These are phyloP conservation scores for Vanessa tameamea DNA, from an alignment of 1,140 invertebrate genomes.

Conservation along the genomic window DNA sequence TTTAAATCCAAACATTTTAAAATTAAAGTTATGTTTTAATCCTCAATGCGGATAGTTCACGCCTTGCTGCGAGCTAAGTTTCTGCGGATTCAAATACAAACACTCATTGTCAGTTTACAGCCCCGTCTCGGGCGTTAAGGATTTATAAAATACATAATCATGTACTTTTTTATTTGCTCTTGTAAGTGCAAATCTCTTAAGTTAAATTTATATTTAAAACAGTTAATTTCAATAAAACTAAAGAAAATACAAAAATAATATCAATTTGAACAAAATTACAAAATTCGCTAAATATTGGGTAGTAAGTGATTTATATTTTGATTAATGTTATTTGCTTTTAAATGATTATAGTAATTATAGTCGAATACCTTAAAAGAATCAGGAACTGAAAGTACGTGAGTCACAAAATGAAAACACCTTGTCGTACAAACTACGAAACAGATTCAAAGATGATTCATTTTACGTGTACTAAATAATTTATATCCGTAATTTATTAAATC, in stretches of 20 bases:
- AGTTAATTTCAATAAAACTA: too few species aligned
- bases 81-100: neutral
- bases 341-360: neutral
- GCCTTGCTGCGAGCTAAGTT: neutral
- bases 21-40: neutral
- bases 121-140: too few species aligned
- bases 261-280: too few species aligned
- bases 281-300: too few species aligned
- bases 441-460: constrained; percentile 19
- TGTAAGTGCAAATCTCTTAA: too few species aligned
- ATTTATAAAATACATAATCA: too few species aligned
- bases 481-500: neutral
- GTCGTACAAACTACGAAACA: constrained; percentile 1
- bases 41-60: neutral
- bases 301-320: too few species aligned
- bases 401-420: constrained; percentile 27
- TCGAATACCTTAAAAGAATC: neutral
- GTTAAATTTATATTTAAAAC: too few species aligned
- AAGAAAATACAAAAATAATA: too few species aligned
- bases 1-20: neutral
- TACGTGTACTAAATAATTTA: constrained; percentile 21
- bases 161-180: too few species aligned
- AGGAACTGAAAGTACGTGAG: constrained; percentile 23
- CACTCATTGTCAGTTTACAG: neutral
- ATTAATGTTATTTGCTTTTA: too few species aligned